These are phyloP conservation scores for Nebria ingens DNA, from an alignment of 1,140 invertebrate species.

Conservation along the genomic window DNA sequence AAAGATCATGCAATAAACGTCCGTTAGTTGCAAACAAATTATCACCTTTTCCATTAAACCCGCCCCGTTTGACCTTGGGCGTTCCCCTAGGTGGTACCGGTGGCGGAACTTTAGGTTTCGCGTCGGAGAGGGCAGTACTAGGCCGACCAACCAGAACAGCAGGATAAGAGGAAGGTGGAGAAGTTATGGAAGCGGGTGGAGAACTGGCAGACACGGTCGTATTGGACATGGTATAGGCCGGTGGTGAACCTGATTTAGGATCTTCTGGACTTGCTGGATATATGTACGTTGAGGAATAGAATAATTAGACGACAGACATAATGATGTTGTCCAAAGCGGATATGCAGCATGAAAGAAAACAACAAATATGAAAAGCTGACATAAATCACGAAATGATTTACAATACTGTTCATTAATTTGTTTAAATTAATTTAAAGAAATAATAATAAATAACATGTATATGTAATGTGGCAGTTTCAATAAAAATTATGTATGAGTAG, in stretches of 20 bases:
- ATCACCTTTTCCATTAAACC: constrained; percentile 28
- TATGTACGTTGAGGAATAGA: constrained; percentile 23
- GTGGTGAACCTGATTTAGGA: background rate
- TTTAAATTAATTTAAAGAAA: no score
- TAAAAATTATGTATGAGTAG: background rate
- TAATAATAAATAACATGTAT: no score
- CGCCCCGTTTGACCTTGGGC: constrained; percentile 47
- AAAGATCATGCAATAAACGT: constrained; percentile 4
- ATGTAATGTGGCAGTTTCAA: no score
- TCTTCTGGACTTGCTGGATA: constrained; percentile 19
- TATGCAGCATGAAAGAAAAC: constrained; percentile 40
- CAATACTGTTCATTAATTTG: no score
- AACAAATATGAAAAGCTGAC: constrained; percentile 35
- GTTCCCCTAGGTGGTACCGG: constrained; percentile 73
- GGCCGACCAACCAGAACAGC: constrained; percentile 37
- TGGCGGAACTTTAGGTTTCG: constrained; percentile 60
- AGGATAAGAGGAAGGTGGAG: constrained; percentile 43
- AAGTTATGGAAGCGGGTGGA: constrained; percentile 38
- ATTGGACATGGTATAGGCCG: background rate
- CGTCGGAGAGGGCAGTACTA: constrained; percentile 32
- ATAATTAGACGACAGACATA: constrained; percentile 22
- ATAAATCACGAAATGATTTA: constrained; percentile 19
- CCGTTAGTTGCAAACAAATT: background rate
- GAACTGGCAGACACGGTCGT: background rate
- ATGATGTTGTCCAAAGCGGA: constrained; percentile 28